Evolutionary conservation across 92 coral and sea anemone genomes (phyloP), one percentile per base, ranked within the genome.

Genomic region (Blastomussa wellsi): DNA sequence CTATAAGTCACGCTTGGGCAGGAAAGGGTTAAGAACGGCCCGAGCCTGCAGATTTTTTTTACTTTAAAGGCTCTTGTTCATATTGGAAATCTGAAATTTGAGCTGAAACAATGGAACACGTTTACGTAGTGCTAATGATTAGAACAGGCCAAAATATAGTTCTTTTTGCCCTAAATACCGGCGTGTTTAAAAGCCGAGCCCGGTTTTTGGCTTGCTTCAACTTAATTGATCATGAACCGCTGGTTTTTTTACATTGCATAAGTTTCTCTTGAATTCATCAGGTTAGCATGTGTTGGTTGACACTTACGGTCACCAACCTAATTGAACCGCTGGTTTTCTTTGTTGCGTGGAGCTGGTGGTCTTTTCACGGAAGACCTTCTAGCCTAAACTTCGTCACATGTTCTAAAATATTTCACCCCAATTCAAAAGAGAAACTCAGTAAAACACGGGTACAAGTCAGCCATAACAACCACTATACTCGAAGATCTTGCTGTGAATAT

Each of bases 261-360:
- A 14, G 33, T 69, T 68, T 69, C 38, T 69, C 17, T 36, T 69
- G 44, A 69, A 33, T 20, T 16, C 16, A 28, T 35, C 74, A 33
- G 15, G 16, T 69, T 36, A 33, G 24, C 28, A 32, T 16, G 74
- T 33, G 74, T 38, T 17, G 17, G 42, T 33, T 69, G 47, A 69
- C 74, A 69, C 74, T 5, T 33, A 69, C 0, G 42, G 26, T 37
- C 47, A 22, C 16, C 42, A 14, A 26, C n/a, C 36, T 69, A 36
- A 69, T 69, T 69, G 36, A 69, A 19, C 19, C 42, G 39, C 67
- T 33, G 74, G 74, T 36, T 69, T 69, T 69, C 39, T 69, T 69
- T 69, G 74, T 69, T 20, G 42, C 9, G 15, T 17, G 7, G 4
- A 8, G 47, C 74, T 36, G 74, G 74, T 69, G 74, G 74, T 36